Evolutionary conservation across 53 echinoderm and acorn worm genomes (phyloP), one percentile per base, ranked within the genome.

Genomic region (Astropecten irregularis): DNA sequence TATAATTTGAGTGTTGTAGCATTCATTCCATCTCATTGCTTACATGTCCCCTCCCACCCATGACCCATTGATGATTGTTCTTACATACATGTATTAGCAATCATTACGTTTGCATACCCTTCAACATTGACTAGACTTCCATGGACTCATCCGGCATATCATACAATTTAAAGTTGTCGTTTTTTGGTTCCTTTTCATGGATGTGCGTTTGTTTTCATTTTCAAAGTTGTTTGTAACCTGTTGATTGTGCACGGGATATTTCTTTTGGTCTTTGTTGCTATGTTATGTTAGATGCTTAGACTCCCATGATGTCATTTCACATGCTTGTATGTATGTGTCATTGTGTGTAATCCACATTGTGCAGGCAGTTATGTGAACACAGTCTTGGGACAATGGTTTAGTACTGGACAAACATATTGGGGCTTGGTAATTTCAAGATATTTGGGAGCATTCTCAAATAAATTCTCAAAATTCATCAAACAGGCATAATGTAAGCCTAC

Each of bases 351-450:
- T 19, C 46, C 62, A 33, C 47, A 29, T 21, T 29, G 79, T 79
- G 79, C 62, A 79, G 79, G 79, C 79, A 79, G 79, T 79, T 79
- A 79, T 79, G 79, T 79, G 79, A 79, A 79, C 48, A 62, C 79
- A 79, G 79, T 47, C 49, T 28, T 42, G 79, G 79, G 79, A 79
- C 79, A 28, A 39, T 40, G 79, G 62, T 61, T 62, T 40, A n/a
- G 61, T 79, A 62, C 79, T 79, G 46, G 42, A 59, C 31, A 58
- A 9, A 7, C 27, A n/a, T n/a, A n/a, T n/a, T n/a, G n/a, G n/a
- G n/a, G n/a, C n/a, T n/a, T n/a, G n/a, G n/a, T n/a, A n/a, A n/a
- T n/a, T n/a, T n/a, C n/a, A n/a, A n/a, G n/a, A n/a, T n/a, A n/a
- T n/a, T n/a, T n/a, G n/a, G n/a, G n/a, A n/a, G n/a, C n/a, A n/a